A percentile compares a stretch with the other conserved stretches of the same genome.
These are phyloP conservation scores for Verasper variegatus DNA, from an alignment of 2,113 vertebrate species.

Conservation along the genomic window DNA sequence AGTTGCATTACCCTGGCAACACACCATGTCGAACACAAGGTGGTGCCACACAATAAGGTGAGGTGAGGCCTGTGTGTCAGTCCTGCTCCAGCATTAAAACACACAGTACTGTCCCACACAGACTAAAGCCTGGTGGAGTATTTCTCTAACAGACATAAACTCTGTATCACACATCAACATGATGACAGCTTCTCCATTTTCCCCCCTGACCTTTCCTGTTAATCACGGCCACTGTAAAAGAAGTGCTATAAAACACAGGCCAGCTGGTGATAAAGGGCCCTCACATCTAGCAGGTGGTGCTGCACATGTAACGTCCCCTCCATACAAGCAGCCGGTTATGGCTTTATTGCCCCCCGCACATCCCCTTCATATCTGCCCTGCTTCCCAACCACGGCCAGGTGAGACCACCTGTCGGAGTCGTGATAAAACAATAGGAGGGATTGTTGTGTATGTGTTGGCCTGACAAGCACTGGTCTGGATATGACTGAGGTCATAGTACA, in stretches of 20 bases:
- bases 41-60: conserved; percentile 69
- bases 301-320: conserved; percentile 70
- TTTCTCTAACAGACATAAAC: conserved; percentile 19
- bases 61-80: not conserved
- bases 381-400: conserved; percentile 70
- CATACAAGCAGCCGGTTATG: conserved; percentile 78
- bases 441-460: conserved; percentile 35
- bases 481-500: conserved; percentile 47
- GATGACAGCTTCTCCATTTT: conserved; percentile 63
- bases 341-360: conserved; percentile 80
- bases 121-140: not conserved
- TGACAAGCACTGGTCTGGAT: conserved; percentile 45
- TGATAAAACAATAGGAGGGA: conserved; percentile 73
- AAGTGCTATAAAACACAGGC: conserved; percentile 75
- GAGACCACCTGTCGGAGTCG: conserved; percentile 80
- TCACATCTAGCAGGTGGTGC: conserved; percentile 80
- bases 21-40: conserved; percentile 45
- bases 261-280: conserved; percentile 78
- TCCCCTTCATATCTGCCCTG: conserved; percentile 75
- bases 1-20: conserved; percentile 7
- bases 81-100: not conserved
- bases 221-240: conserved; percentile 75
- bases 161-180: conserved; percentile 26
- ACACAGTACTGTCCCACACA: conserved; percentile 10
- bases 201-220: conserved; percentile 68